phyloP scores from a whole-genome alignment of 2,113 vertebrate genomes.

The Clarias gariepinus region DNA sequence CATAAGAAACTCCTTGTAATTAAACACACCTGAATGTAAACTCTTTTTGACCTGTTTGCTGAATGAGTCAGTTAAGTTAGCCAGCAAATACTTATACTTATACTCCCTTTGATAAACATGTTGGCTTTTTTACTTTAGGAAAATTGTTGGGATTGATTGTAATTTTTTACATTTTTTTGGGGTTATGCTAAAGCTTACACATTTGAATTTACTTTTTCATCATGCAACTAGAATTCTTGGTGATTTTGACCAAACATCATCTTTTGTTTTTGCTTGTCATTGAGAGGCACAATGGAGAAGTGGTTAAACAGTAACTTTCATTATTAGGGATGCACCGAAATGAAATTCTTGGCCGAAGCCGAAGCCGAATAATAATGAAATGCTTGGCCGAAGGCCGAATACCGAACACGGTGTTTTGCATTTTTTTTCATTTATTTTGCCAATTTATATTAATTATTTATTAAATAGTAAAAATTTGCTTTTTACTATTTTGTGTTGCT shows the following conservation, averaged over 20 bases:
- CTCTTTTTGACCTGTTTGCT: not conserved
- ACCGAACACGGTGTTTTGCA: too few relatives aligned
- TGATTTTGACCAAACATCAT: not conserved
- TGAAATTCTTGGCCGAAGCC: too few relatives aligned
- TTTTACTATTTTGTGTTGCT: too few relatives aligned
- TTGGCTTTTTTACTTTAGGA: not conserved
- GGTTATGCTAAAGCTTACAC: not conserved
- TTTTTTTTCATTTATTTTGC: too few relatives aligned
- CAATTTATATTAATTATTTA: too few relatives aligned
- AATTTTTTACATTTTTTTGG: too few relatives aligned
- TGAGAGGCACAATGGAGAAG: not conserved
- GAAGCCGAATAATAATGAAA: too few relatives aligned
- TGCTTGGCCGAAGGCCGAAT: too few relatives aligned
- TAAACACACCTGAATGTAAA: slow-evolving; percentile 4
- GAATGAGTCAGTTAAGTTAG: not conserved
- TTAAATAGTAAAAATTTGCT: too few relatives aligned
- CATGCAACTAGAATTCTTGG: not conserved
- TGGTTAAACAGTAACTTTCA: not conserved
- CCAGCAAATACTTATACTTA: not conserved
- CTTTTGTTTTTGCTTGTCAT: not conserved
- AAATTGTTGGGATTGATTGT: not conserved
- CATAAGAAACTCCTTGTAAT: not conserved
- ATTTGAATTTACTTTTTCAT: not conserved
- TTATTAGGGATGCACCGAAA: too few relatives aligned
- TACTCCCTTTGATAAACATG: not conserved